These are phyloP conservation scores for Alligator mississippiensis DNA, from an alignment of 2,113 vertebrate species.

Conservation along the genomic window DNA sequence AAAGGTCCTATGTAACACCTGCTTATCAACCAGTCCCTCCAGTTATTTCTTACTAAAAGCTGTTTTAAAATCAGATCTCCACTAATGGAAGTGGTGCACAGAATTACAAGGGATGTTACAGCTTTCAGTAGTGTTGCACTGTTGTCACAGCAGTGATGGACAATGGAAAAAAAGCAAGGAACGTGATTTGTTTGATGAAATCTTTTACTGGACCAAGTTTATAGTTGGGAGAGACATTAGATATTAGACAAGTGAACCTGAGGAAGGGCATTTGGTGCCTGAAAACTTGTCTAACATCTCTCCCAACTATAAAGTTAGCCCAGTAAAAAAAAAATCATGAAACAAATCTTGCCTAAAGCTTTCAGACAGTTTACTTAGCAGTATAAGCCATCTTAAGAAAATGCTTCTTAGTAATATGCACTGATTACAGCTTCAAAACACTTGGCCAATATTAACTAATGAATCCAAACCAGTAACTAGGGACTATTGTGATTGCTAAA, in stretches of 20 bases:
- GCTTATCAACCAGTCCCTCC: neutral
- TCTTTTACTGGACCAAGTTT: too few species aligned
- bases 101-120: neutral
- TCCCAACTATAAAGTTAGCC: too few species aligned
- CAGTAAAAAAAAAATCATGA: too few species aligned
- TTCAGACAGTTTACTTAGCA: neutral
- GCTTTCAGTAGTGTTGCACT: neutral
- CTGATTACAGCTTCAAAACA: neutral
- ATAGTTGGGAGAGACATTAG: too few species aligned
- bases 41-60: neutral
- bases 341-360: too few species aligned
- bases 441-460: neutral
- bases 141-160: too few species aligned
- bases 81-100: neutral
- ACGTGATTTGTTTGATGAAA: too few species aligned
- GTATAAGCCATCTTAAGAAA: neutral
- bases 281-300: too few species aligned
- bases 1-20: neutral
- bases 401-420: neutral
- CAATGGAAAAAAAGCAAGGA: too few species aligned
- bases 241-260: too few species aligned
- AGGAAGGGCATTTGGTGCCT: too few species aligned
- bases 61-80: neutral
- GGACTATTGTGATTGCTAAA: neutral
- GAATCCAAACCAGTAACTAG: neutral